These are phyloP conservation scores for Clostera curtula DNA, from an alignment of 2,888 invertebrate genomes.

Conservation along the genomic window DNA sequence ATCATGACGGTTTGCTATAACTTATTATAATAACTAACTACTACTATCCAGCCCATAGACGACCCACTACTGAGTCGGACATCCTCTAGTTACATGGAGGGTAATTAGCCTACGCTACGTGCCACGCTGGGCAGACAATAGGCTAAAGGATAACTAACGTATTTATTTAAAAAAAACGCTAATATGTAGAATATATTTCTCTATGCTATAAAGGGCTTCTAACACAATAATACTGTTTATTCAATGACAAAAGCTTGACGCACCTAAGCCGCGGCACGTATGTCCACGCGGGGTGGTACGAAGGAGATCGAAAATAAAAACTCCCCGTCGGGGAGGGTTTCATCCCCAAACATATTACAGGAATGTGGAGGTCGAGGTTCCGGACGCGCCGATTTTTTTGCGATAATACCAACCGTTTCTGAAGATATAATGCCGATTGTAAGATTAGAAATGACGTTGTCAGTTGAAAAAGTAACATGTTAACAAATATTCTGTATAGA, in stretches of 20 bases:
- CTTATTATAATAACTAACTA: no score
- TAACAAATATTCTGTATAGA: no score
- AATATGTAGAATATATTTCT: slow-evolving; percentile 7
- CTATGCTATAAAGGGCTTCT: background rate
- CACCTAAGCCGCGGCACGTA: slow-evolving; percentile 50
- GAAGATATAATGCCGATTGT: slow-evolving; percentile 17
- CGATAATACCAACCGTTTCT: slow-evolving; percentile 35
- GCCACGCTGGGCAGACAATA: no score
- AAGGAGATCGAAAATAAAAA: slow-evolving; percentile 68
- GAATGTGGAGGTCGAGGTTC: slow-evolving; percentile 50
- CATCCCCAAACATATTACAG: slow-evolving; percentile 65
- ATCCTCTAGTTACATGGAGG: no score
- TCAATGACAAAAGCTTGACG: slow-evolving; percentile 33
- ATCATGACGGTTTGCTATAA: no score
- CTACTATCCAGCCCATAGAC: no score
- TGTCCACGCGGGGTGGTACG: slow-evolving; percentile 49
- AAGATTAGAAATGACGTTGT: slow-evolving; percentile 9
- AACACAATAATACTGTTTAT: slow-evolving; percentile 9
- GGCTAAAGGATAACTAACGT: no score
- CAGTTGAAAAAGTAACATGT: no score
- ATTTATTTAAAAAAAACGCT: no score
- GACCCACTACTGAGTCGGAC: no score
- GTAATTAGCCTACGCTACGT: no score
- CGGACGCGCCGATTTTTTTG: slow-evolving; percentile 49
- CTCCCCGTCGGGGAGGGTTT: slow-evolving; percentile 37